Base-by-base conservation (phyloP, 1,140 invertebrate species). In the Polyergus mexicanus region DNA sequence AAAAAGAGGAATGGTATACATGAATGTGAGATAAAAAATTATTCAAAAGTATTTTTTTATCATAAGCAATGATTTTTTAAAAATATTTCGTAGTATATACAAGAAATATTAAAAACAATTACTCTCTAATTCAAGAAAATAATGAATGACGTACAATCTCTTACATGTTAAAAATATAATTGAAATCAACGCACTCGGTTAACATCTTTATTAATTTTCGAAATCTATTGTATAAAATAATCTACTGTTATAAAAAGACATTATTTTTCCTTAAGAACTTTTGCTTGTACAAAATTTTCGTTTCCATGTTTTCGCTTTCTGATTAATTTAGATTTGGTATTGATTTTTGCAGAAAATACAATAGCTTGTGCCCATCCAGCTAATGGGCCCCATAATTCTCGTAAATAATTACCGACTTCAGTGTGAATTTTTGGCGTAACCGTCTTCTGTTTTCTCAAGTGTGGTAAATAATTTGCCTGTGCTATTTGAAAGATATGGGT, bases 351-450 rank as follows among this genome's bases (percentile, higher is more conserved):
- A 84, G 94, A 94, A 69, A 95, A 95, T 5, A 94, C 92, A 68
- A 99, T 98, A 56, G 98, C 97, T 93, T 99, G 99, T 32, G 99
- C 98, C 99, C 99, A 99, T 54, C 99, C 99, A 71, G 99, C 98
- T 91, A 97, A 96, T 38, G 96, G 95, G 51, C 99, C 99, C 96
- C 98, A 99, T 8, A 98, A 92, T 54, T 96, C 92, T 88, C 97
- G 95, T 92, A 99, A 99, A 94, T 97, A 96, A 81, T 97, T 96
- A 19, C 97, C 97, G 87, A 99, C 98, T 95, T 99, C 97, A 54
- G 96, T 95, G 94, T 99, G 98, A 80, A 98, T 96, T 95, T 97
- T 97, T 63, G 97, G 96, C 1, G 98, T 99, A 0, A 99, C 96
- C 75, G 96, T 97, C 94, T 99, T 99, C 68, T 96, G 96, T 28